These are phyloP conservation scores for Stratiomys singularior DNA, from an alignment of 2,888 invertebrate genomes.

Conservation along the genomic window DNA sequence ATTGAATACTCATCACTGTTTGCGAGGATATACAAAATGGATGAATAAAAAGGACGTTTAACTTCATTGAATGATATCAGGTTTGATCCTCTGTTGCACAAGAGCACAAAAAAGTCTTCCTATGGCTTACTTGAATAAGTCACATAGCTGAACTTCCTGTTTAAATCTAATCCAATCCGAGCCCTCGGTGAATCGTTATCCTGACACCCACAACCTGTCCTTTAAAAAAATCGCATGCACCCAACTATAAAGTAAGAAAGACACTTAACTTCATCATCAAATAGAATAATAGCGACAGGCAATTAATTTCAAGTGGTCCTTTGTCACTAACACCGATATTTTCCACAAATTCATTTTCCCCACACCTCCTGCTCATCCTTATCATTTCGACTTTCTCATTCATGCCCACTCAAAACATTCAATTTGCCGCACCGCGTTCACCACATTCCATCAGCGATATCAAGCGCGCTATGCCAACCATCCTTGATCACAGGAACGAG, in stretches of 20 bases:
- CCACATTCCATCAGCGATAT: neutral
- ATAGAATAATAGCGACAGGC: constrained; percentile 55
- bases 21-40: too few species aligned
- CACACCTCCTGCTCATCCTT: constrained; percentile 47
- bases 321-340: constrained; percentile 55
- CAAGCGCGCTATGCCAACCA: too few species aligned
- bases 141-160: too few species aligned
- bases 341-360: constrained; percentile 48
- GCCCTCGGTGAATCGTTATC: neutral
- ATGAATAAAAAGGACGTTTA: too few species aligned
- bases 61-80: too few species aligned
- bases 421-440: neutral
- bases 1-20: too few species aligned
- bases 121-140: too few species aligned
- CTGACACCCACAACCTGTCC: neutral
- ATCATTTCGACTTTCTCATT: constrained; percentile 36
- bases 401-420: neutral
- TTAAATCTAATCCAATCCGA: too few species aligned
- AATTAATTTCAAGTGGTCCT: constrained; percentile 56
- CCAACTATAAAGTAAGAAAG: neutral
- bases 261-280: constrained; percentile 2
- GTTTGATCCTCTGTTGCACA: too few species aligned
- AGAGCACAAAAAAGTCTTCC: too few species aligned
- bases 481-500: neutral
- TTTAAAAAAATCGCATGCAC: neutral